A percentile compares a stretch with the other conserved stretches of the same genome.
phyloP scores from a whole-genome alignment of 2,888 invertebrate genomes.

The Micoletzkya japonica region DNA sequence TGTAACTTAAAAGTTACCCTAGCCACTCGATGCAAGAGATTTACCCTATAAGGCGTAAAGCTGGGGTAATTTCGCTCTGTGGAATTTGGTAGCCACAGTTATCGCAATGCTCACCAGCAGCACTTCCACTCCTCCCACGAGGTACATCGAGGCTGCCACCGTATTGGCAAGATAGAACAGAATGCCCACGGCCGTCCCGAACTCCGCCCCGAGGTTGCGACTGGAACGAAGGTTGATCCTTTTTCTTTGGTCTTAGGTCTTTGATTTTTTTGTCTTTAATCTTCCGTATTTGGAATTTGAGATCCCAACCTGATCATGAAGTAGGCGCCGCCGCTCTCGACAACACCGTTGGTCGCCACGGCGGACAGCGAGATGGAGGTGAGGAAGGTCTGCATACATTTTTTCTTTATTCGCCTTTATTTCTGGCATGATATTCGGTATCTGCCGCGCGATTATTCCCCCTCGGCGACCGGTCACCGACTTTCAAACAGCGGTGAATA shows the following conservation, averaged over 20 bases:
- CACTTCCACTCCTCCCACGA: slow-evolving; percentile 76
- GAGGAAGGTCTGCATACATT: slow-evolving; percentile 65
- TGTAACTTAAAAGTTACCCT: too few relatives aligned
- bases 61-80: too few relatives aligned
- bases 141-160: slow-evolving; percentile 97
- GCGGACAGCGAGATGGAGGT: slow-evolving; percentile 94
- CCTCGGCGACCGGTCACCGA: too few relatives aligned
- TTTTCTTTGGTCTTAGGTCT: too few relatives aligned
- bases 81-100: too few relatives aligned
- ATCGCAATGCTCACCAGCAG: slow-evolving; percentile 62
- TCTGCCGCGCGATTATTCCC: too few relatives aligned
- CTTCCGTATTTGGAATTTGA: neutral
- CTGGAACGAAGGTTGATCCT: too few relatives aligned
- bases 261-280: too few relatives aligned
- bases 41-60: too few relatives aligned
- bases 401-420: neutral
- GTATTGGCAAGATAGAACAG: slow-evolving; percentile 97
- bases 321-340: slow-evolving; percentile 92
- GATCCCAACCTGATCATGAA: slow-evolving; percentile 89
- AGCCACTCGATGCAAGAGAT: too few relatives aligned
- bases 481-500: too few relatives aligned
- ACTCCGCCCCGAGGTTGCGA: slow-evolving; percentile 86
- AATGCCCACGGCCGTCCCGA: slow-evolving; percentile 98
- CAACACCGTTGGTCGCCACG: slow-evolving; percentile 98
- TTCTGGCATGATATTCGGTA: too few relatives aligned